Conservation (phyloP, 2,113 vertebrate species). For the Seriola dumerili region DNA sequence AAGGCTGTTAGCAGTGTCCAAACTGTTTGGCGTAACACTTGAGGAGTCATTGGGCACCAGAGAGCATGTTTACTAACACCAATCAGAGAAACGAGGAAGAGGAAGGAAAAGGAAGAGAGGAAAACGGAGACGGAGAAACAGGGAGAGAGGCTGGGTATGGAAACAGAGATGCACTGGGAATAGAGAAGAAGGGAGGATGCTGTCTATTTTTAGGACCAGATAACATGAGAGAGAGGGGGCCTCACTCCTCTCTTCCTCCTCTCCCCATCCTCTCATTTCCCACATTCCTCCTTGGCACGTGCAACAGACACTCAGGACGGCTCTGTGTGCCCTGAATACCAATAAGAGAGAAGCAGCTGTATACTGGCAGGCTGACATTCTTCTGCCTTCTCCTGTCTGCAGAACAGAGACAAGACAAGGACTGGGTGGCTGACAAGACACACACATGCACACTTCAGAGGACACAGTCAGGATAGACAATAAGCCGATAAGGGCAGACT, state of each 20-base stretch:
- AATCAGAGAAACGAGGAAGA: constrained; percentile 46
- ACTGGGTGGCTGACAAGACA: constrained; percentile 66
- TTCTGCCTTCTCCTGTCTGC: constrained; percentile 72
- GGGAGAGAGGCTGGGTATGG: constrained; percentile 53
- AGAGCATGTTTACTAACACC: constrained; percentile 63
- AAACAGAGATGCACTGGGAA: constrained; percentile 70
- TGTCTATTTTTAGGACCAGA: constrained; percentile 81
- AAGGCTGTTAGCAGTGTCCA: constrained; percentile 54
- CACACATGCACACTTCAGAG: constrained; percentile 61
- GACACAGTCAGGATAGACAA: constrained; percentile 50
- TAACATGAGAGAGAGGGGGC: constrained; percentile 60
- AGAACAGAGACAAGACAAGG: constrained; percentile 64
- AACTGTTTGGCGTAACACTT: constrained; percentile 55
- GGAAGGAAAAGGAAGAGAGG: constrained; percentile 45
- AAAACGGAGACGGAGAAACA: constrained; percentile 47
- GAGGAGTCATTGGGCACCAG: constrained; percentile 60
- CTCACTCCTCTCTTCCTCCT: constrained; percentile 53
- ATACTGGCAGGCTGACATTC: constrained; percentile 78
- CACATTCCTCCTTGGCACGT: constrained; percentile 81
- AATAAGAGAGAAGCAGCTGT: constrained; percentile 80
- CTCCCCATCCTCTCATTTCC: constrained; percentile 62
- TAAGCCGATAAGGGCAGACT: constrained; percentile 53
- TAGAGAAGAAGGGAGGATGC: constrained; percentile 69
- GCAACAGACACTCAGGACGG: constrained; percentile 71
- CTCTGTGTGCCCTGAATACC: constrained; percentile 75